Conservation (phyloP, 2,113 vertebrate genomes). For the Neodon shergylaensis region DNA sequence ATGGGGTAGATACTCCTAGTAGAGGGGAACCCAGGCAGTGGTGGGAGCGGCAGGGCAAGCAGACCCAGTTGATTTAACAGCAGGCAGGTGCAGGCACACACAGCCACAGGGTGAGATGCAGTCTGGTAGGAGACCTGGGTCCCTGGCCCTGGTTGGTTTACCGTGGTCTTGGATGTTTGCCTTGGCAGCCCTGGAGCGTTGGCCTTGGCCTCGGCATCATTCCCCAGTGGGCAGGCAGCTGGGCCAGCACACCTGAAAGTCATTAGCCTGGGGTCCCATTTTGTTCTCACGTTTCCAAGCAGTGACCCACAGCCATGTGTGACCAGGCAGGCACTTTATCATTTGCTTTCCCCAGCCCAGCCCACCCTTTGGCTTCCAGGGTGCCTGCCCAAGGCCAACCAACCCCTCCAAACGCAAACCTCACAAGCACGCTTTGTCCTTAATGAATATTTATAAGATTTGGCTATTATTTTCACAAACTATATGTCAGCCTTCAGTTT, state of each 20-base stretch:
- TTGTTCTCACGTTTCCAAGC: conserved; percentile 84
- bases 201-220: conserved; percentile 71
- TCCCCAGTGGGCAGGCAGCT: conserved; percentile 74
- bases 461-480: conserved; percentile 57
- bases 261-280: conserved; percentile 81
- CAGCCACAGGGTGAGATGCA: background rate
- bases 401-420: conserved; percentile 16
- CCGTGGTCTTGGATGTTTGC: conserved; percentile 76
- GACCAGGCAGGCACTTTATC: conserved; percentile 83
- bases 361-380: conserved; percentile 62
- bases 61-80: background rate
- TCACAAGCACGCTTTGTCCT: conserved; percentile 53
- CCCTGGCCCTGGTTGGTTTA: conserved; percentile 75
- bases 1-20: background rate
- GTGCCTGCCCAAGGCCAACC: conserved; percentile 58
- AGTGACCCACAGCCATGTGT: conserved; percentile 82
- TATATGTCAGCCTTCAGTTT: conserved; percentile 1
- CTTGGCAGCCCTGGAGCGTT: conserved; percentile 79
- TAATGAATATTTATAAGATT: conserved; percentile 57
- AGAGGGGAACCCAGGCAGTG: conserved; percentile 49
- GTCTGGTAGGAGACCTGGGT: conserved; percentile 52
- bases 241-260: conserved; percentile 83
- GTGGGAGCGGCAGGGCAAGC: conserved; percentile 61
- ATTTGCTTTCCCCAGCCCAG: conserved; percentile 56
- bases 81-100: conserved; percentile 12